Evolutionary conservation across 2,113 vertebrate species (phyloP).

Genomic region (Nipponia nippon): DNA sequence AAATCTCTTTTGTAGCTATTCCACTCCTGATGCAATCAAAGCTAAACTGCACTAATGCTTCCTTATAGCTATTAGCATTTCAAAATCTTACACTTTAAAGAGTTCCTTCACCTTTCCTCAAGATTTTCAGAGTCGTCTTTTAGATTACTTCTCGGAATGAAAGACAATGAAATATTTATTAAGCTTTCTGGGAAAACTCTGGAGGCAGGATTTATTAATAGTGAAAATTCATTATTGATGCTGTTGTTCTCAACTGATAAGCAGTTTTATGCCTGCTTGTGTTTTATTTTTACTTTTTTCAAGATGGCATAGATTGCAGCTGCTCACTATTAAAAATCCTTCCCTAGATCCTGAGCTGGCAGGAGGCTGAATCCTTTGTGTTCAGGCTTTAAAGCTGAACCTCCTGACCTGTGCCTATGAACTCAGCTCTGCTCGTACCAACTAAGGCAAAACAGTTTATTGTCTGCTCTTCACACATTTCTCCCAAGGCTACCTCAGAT

Average conservation of each 20-base stretch:
- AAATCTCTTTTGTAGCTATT: neutral
- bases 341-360: neutral
- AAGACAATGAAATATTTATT: constrained; percentile 24
- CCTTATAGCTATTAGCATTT: neutral
- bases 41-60: neutral
- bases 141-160: neutral
- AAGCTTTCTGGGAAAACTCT: constrained; percentile 13
- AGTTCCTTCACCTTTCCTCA: neutral
- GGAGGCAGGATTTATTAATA: constrained; percentile 16
- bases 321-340: neutral
- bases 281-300: neutral
- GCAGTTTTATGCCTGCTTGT: neutral
- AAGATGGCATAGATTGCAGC: neutral
- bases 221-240: constrained; percentile 20
- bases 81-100: neutral
- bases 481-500: neutral
- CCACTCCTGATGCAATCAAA: neutral
- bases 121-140: neutral
- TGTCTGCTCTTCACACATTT: neutral
- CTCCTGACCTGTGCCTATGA: neutral
- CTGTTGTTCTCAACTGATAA: neutral
- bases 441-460: neutral
- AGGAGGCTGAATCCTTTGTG: neutral
- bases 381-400: neutral
- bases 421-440: neutral